These are phyloP conservation scores for Porites divaricata DNA, from an alignment of 92 coral and sea anemone genomes.

Conservation along the genomic window DNA sequence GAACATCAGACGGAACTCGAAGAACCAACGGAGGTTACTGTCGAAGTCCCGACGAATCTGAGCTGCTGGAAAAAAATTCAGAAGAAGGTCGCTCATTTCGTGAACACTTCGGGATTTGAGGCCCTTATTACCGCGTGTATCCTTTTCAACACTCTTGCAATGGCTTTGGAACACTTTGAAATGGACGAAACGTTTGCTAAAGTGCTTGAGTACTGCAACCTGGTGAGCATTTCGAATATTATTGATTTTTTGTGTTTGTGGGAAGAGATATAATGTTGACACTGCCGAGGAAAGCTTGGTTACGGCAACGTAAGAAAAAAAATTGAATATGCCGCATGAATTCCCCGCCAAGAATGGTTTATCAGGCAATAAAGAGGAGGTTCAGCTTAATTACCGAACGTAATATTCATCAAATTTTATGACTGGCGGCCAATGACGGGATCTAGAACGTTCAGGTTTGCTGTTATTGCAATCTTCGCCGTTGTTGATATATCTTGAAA, in stretches of 20 bases:
- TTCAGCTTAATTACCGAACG: too few species aligned
- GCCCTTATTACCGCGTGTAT: constrained; percentile 93
- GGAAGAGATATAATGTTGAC: background rate
- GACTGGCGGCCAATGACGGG: too few species aligned
- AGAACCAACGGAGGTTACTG: constrained; percentile 58
- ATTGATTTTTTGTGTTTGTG: background rate
- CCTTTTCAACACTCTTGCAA: constrained; percentile 91
- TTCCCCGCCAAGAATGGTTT: too few species aligned
- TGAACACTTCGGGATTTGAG: constrained; percentile 83
- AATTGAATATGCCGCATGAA: too few species aligned
- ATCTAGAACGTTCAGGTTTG: too few species aligned
- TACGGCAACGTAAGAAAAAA: too few species aligned
- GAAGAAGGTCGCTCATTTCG: constrained; percentile 36
- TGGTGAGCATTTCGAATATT: constrained; percentile 62
- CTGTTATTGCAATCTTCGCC: too few species aligned
- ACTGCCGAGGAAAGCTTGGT: background rate
- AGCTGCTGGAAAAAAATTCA: constrained; percentile 45
- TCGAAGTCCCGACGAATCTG: constrained; percentile 49
- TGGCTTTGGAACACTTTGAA: constrained; percentile 88
- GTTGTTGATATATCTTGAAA: too few species aligned
- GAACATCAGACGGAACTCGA: constrained; percentile 51
- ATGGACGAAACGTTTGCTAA: constrained; percentile 71
- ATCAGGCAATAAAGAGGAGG: too few species aligned
- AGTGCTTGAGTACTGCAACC: constrained; percentile 80
- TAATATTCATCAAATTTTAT: too few species aligned